Base-by-base conservation (phyloP, 2,888 invertebrate genomes). In the Steromphala cineraria region DNA sequence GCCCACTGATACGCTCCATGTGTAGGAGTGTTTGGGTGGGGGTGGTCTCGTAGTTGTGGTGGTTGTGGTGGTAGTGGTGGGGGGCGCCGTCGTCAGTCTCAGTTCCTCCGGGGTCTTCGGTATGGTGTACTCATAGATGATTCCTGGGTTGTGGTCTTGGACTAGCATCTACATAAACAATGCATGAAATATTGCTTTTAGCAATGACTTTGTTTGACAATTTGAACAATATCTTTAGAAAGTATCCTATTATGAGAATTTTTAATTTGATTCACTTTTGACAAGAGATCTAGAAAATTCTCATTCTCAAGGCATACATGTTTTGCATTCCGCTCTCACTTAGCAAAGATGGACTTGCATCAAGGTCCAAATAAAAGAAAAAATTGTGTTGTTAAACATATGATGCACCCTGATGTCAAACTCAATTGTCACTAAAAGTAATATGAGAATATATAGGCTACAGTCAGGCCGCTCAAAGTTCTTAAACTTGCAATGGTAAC, bases 1-100 rank as follows among this genome's bases (percentile, higher is more conserved):
- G 0, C 96, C 95, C 93, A 96, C 96, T 95, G 75, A 96, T 96
- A 87, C 95, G 55, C 95, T 95, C 98, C 99, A 99, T 71, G 96
- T 95, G 94, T 98, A 99, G 56, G 82, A 86, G 74, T 82, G 82
- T 40, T 75, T 17, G 15, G 82, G 67, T 3, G 71, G 24, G 21
- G 31, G 53, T 0, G 83, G 81, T 21, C 79, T 67, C 17, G 40
- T 46, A 2, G 67, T 53, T 24, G 80, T 67, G 24, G 40, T 46
- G 8, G 67, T 53, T 24, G 21, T 17, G 3, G 78, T 28, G 46
- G 62, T n/a, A 10, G 28, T 19, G 19, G 76, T 36, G 0, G 74
- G 76, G 24, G 53, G 53, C 10, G 53, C 19, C 21, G 78, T 67
- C 15, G 76, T 53, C 40, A 53, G 55, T 19, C 15, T 2, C n/a